phyloP scores from a whole-genome alignment of 2,888 invertebrate genomes.

The Eustalomyia histrio region DNA sequence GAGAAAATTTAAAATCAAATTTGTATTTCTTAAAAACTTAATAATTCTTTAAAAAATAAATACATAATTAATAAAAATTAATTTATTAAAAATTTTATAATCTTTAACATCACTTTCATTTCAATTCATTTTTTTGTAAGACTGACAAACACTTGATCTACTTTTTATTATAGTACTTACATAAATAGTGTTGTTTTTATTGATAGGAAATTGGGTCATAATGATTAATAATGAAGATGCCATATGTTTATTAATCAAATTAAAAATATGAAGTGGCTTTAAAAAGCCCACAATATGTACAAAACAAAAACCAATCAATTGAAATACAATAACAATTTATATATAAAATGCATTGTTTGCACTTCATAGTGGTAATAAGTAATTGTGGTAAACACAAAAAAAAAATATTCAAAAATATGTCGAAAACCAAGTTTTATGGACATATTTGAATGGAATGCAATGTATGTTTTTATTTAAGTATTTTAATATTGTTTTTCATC shows the following conservation, averaged over 20 bases:
- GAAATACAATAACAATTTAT: conserved; percentile 1
- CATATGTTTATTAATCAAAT: conserved; percentile 15
- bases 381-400: not conserved
- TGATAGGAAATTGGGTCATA: conserved; percentile 48
- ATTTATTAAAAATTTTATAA: not conserved
- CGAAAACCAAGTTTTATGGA: conserved; percentile 28
- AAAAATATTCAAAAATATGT: not conserved
- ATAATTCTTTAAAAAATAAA: too few relatives aligned
- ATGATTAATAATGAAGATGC: conserved; percentile 50
- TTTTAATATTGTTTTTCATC: conserved; percentile 17
- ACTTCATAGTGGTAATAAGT: conserved; percentile 16
- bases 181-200: not conserved
- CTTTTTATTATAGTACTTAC: not conserved
- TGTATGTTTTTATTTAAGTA: conserved; percentile 22
- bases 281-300: conserved; percentile 26
- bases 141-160: conserved; percentile 36
- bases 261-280: conserved; percentile 36
- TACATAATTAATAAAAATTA: not conserved
- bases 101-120: not conserved
- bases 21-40: not conserved
- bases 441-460: not conserved
- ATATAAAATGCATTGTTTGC: conserved; percentile 30
- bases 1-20: not conserved
- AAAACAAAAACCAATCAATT: conserved; percentile 32
- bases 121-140: not conserved